Base-by-base conservation (phyloP, 2,113 vertebrate genomes). In the Micromys minutus region DNA sequence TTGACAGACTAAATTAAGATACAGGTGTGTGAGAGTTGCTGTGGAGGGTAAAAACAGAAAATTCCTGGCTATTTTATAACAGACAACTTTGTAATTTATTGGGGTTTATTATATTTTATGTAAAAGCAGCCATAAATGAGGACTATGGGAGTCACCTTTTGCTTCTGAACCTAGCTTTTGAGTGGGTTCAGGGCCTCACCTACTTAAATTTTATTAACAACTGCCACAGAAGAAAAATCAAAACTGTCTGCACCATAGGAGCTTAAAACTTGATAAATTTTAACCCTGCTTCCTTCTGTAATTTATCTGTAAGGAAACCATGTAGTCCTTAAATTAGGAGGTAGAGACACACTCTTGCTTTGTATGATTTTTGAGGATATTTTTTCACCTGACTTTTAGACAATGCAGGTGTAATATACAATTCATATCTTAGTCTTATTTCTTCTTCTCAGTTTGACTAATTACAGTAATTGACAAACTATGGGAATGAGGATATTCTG, bases 71-170 rank as follows among this genome's bases (percentile, higher is more conserved):
- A 52, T 52, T 11, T 11, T 52, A 11, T 9, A 52, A 75, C 12
- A 77, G 86, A 80, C n/a, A 81, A 55, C 39, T 65, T 81, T 24
- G 45, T 15, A 89, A 81, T 93, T 92, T 93, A 50, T 89, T 45
- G 22, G 59, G 45, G 21, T 89, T 80, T 94, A 45, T 50, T 63
- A 52, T 61, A 86, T 22, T 9, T 93, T 36, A 52, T 47, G 94
- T 26, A 96, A 94, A 57, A 19, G 24, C 67, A 65, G 75, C 72
- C 67, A 81, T 95, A 93, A 39, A 88, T 47, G 19, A 45, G 22
- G 63, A 89, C 42, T 61, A 39, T n/a, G 45, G 89, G 65, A 67
- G 26, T 69, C 45, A 22, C 17, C 69, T 3, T 81, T 87, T 94
- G 90, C 85, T 77, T 80, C 85, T 52, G 84, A 69, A 86, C 47